A percentile compares a stretch with the other conserved stretches of the same genome.
Conservation (phyloP, 2,113 vertebrate species). For the Lophura nycthemera region DNA sequence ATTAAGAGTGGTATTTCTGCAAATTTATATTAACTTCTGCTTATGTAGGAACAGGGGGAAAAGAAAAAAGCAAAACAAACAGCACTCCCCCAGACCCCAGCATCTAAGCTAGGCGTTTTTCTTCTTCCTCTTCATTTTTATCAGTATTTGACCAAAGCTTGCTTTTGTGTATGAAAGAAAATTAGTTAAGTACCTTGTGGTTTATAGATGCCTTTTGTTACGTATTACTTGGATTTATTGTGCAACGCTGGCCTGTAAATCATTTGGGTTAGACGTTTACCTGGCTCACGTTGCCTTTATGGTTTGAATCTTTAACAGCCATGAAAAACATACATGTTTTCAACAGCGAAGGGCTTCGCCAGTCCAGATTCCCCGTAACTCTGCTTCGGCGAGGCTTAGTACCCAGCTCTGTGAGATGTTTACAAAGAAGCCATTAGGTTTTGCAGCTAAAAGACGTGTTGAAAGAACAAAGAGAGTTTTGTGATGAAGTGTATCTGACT, state of each 20-base stretch:
- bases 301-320: conserved; percentile 29
- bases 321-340: not conserved
- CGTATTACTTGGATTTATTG: conserved; percentile 45
- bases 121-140: conserved; percentile 3
- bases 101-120: conserved; percentile 25
- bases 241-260: conserved; percentile 39
- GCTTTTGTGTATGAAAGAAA: conserved; percentile 50
- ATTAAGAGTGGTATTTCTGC: conserved; percentile 68
- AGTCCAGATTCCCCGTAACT: rapidly evolving
- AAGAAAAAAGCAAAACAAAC: not conserved
- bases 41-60: not conserved
- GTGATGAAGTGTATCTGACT: conserved; percentile 55
- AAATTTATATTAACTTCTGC: conserved; percentile 68
- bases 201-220: conserved; percentile 44
- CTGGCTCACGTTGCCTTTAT: conserved; percentile 17
- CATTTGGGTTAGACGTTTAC: conserved; percentile 38
- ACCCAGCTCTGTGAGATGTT: not conserved
- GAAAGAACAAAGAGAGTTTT: conserved; percentile 63
- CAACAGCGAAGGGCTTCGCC: not conserved
- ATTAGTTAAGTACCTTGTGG: conserved; percentile 42
- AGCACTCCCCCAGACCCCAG: not conserved
- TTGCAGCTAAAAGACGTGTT: not conserved
- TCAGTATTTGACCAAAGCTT: conserved; percentile 11
- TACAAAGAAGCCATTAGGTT: conserved; percentile 24
- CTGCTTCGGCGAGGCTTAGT: not conserved